A percentile compares a stretch with the other conserved stretches of the same genome.
Evolutionary conservation across 2,113 vertebrate species (phyloP).

Genomic region (Tragulus kanchil): DNA sequence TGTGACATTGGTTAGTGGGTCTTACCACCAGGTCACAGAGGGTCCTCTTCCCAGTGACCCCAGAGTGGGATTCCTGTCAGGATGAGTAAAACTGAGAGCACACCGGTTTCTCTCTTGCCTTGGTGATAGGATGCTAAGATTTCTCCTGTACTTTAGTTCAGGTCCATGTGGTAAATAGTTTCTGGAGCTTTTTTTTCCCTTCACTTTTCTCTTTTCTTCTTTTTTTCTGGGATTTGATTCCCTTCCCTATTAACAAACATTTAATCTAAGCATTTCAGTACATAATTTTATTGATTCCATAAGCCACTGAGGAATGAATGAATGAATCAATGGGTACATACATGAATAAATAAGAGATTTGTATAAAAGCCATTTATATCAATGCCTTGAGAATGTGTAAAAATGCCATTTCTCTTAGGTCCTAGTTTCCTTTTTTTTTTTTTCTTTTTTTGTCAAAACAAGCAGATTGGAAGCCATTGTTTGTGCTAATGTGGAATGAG

Average conservation of each 20-base stretch:
- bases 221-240: neutral
- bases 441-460: neutral
- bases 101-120: too few species aligned
- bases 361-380: neutral
- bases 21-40: neutral
- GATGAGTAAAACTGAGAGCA: neutral
- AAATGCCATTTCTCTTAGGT: neutral
- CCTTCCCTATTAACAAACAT: neutral
- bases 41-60: neutral
- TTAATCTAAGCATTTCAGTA: neutral
- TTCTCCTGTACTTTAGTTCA: neutral
- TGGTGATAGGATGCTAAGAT: neutral
- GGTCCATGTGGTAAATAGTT: neutral
- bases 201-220: neutral
- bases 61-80: neutral
- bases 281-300: neutral
- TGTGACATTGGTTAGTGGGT: neutral
- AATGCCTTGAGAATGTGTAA: neutral
- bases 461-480: neutral
- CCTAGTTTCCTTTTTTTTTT: neutral
- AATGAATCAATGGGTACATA: neutral
- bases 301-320: neutral
- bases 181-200: neutral
- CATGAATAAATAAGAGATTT: neutral
- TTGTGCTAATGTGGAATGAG: neutral